Conservation (phyloP, 2,797 vertebrate species). For the Sarcophilus harrisii region DNA sequence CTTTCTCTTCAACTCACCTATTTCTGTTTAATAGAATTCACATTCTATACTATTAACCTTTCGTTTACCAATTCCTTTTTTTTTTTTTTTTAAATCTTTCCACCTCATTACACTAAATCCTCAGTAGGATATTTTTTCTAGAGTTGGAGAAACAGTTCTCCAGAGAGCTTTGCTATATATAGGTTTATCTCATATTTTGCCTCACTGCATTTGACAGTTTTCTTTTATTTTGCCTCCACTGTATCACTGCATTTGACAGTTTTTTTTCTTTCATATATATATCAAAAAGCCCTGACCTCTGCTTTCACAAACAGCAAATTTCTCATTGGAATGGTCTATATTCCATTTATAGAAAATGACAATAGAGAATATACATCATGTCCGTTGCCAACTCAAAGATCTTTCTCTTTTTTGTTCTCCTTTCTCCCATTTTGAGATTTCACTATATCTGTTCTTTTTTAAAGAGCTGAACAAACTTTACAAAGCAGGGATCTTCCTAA, state of each 20-base stretch:
- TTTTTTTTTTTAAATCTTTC: background rate
- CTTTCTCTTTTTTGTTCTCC: constrained; percentile 16
- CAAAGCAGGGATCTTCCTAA: constrained; percentile 20
- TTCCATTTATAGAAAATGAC: constrained; percentile 73
- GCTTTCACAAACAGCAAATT: background rate
- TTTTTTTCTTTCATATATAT: background rate
- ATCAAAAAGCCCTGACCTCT: background rate
- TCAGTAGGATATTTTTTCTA: background rate
- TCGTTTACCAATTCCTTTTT: background rate
- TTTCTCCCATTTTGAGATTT: background rate
- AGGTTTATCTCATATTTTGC: background rate
- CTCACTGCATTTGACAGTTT: background rate
- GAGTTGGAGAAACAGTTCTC: background rate
- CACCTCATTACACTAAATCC: background rate
- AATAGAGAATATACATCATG: constrained; percentile 57
- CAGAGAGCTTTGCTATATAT: background rate
- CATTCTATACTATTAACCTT: background rate
- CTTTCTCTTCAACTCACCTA: background rate
- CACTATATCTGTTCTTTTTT: background rate
- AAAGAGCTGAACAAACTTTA: background rate
- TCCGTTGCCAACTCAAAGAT: constrained; percentile 21
- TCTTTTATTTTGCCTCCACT: background rate
- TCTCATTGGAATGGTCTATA: background rate
- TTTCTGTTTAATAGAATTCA: background rate
- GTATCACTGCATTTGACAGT: too few species aligned